Base-by-base conservation (phyloP, 2,113 vertebrate genomes). In the Corydoras maculifer region DNA sequence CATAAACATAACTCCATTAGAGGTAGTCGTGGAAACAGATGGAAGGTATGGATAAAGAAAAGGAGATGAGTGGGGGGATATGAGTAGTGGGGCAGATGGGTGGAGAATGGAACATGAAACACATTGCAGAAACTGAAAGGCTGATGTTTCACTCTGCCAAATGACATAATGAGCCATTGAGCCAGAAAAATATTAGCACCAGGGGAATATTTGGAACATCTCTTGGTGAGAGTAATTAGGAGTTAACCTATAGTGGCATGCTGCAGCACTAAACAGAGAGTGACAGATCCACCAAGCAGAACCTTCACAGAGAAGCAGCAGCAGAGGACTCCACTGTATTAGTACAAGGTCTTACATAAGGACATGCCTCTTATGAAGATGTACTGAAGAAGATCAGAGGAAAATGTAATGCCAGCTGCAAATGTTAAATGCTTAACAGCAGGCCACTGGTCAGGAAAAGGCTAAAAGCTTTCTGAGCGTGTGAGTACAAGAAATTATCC, bases 141-240 rank as follows among this genome's bases (percentile, higher is more conserved):
- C 88, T 92, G 87, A 86, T 91, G 90, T 91, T 89, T 90, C 87
- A 92, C 90, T 84, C 90, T 93, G 92, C 91, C 92, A 92, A 93
- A 92, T 89, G 92, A 89, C 89, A 25, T 25, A 92, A 95, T 93
- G 88, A 88, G 87, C 90, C 91, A 88, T 88, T 91, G 91, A 94
- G 91, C 93, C 93, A 93, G 91, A 91, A 92, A 25, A 94, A 92
- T 93, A 96, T 93, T 93, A 94, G 90, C 86, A 90, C 89, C 88
- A 83, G 89, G 93, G 94, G 93, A 94, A 93, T 93, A 94, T 90
- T 86, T 88, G 89, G 18, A 25, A 25, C 18, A 25, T 25, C 18
- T 25, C 18, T 25, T 25, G 18, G 88, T 90, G 90, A 94, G 93
- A 93, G 91, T 94, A 96, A 97, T 97, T 96, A 98, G 92, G 88